Conservation (phyloP, 2,888 invertebrate species). For the Hyposoter didymator region DNA sequence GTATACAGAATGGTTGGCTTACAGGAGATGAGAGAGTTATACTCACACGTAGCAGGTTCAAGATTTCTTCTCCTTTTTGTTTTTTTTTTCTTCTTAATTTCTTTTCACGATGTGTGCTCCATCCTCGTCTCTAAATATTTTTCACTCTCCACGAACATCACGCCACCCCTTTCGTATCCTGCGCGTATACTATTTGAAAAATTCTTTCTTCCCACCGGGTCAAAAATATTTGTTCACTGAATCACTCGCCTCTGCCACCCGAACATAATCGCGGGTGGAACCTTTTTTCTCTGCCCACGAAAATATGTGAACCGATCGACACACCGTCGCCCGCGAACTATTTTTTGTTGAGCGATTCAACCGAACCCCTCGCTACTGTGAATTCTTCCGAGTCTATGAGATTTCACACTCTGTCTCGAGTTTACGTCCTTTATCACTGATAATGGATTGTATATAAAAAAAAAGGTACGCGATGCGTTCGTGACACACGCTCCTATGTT, state of each 20-base stretch:
- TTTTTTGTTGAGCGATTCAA: not conserved
- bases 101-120: constrained; percentile 67
- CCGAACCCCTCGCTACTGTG: not conserved
- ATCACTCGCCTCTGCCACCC: constrained; percentile 73
- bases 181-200: constrained; percentile 31
- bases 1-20: constrained; percentile 13
- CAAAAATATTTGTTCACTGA: constrained; percentile 74
- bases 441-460: not conserved
- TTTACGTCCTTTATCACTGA: not conserved
- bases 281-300: constrained; percentile 23
- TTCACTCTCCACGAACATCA: constrained; percentile 69
- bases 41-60: constrained; percentile 59
- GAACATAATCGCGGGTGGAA: constrained; percentile 65
- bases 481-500: constrained; percentile 5
- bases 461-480: constrained; percentile 11
- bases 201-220: constrained; percentile 60
- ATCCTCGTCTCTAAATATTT: constrained; percentile 60
- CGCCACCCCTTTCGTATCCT: constrained; percentile 41
- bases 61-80: constrained; percentile 2
- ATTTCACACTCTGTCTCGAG: not conserved
- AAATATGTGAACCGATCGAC: not conserved
- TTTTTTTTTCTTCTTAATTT: not conserved
- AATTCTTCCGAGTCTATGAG: not conserved
- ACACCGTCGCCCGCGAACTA: not conserved
- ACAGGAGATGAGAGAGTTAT: constrained; percentile 24